Evolutionary conservation across 2,888 invertebrate species (phyloP).

Genomic region (Drosophila subquinaria): DNA sequence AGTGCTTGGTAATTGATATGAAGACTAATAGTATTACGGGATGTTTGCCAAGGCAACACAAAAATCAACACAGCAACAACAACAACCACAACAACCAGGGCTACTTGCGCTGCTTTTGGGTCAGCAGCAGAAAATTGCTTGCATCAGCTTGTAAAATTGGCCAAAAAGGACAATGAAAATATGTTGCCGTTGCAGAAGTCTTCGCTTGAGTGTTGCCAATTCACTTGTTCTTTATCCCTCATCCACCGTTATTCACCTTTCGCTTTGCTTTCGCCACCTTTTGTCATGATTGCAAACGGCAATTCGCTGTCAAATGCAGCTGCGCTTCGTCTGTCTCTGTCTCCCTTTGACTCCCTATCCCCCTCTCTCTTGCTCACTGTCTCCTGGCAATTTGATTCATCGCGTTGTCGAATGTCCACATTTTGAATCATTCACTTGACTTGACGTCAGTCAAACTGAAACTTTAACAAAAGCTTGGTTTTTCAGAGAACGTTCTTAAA

Average conservation of each 20-base stretch:
- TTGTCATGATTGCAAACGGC: conserved; percentile 32
- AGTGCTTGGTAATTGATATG: conserved; percentile 56
- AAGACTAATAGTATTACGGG: conserved; percentile 63
- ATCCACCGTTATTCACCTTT: not conserved
- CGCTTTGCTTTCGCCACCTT: conserved; percentile 22
- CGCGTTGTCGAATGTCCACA: conserved; percentile 49
- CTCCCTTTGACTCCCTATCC: not conserved
- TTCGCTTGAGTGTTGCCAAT: conserved; percentile 28
- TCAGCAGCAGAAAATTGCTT: conserved; percentile 39
- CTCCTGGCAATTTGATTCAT: conserved; percentile 15
- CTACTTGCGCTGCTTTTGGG: conserved; percentile 39
- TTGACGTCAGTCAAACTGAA: conserved; percentile 23
- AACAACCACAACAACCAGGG: conserved; percentile 4
- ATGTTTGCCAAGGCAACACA: conserved; percentile 48
- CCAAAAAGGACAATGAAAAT: conserved; percentile 55
- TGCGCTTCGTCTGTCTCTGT: conserved; percentile 24
- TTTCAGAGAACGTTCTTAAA: not conserved
- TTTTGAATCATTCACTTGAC: conserved; percentile 48
- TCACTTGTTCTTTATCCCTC: not conserved
- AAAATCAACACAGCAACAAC: conserved; percentile 1
- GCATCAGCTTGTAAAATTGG: conserved; percentile 50
- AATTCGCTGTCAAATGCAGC: conserved; percentile 71
- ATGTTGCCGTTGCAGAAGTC: conserved; percentile 30
- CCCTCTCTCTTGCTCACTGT: no score
- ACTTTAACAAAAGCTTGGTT: conserved; percentile 4